A percentile compares a stretch with the other conserved stretches of the same genome.
Evolutionary conservation across 2,888 invertebrate species (phyloP).

Genomic region (Lasioglossum malachurum): DNA sequence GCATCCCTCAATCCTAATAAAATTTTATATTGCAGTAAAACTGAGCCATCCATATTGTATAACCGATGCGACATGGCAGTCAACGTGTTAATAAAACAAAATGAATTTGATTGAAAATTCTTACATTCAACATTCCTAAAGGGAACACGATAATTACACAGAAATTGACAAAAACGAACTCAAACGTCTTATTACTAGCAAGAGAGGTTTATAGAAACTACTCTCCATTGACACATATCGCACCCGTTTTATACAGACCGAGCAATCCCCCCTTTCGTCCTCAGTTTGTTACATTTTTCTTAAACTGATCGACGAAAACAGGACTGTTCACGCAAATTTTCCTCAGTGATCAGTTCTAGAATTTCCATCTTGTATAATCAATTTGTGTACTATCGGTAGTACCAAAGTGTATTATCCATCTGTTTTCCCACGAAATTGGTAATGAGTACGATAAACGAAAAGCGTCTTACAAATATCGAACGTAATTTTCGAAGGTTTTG

Average conservation of each 20-base stretch:
- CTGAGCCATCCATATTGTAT: neutral
- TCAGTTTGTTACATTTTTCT: neutral
- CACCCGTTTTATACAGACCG: constrained; percentile 38
- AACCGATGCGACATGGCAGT: neutral
- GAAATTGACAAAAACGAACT: neutral
- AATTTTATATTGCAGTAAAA: neutral
- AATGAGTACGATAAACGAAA: neutral
- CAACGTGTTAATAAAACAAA: neutral
- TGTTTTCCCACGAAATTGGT: neutral
- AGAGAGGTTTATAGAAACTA: constrained; percentile 35
- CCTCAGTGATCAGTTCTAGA: neutral
- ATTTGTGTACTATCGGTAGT: too few relatives aligned
- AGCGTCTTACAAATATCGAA: neutral
- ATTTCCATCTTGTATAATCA: neutral
- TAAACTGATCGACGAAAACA: neutral
- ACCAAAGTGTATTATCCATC: neutral
- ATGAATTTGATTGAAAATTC: neutral
- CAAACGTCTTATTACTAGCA: neutral
- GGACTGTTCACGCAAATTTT: neutral
- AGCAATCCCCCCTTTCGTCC: constrained; percentile 9
- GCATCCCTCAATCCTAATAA: neutral
- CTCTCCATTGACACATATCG: neutral
- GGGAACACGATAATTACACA: too few relatives aligned
- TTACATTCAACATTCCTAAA: constrained; percentile 38
- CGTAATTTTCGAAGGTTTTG: constrained; percentile 54